Evolutionary conservation across 2,888 invertebrate genomes (phyloP).

Genomic region (Seladonia tumulorum): DNA sequence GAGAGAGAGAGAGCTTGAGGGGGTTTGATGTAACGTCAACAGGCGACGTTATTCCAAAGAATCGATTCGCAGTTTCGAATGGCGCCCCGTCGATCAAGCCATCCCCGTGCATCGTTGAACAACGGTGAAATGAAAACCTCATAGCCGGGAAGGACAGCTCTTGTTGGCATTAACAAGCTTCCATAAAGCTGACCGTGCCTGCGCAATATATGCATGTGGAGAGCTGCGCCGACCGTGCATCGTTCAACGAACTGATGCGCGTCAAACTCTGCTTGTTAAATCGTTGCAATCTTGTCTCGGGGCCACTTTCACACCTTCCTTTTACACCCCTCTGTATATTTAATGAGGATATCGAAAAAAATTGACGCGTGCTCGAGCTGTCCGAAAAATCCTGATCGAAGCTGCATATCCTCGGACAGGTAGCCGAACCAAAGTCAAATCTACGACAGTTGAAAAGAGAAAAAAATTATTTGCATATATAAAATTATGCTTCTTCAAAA

Average conservation of each 20-base stretch:
- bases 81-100: conserved; percentile 39
- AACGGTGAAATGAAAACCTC: conserved; percentile 54
- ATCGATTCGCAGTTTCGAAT: conserved; percentile 37
- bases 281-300: conserved; percentile 15
- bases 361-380: background rate
- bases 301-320: background rate
- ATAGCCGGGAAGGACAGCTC: conserved; percentile 33
- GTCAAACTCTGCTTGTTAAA: conserved; percentile 28
- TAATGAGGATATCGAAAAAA: background rate
- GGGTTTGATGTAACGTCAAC: conserved; percentile 29
- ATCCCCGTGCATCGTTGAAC: conserved; percentile 29
- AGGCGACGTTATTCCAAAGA: conserved; percentile 40
- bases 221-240: background rate
- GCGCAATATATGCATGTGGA: background rate
- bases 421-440: background rate
- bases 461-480: background rate
- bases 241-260: conserved; percentile 27
- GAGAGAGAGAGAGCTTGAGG: background rate
- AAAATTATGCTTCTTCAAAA: background rate
- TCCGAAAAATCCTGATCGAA: background rate
- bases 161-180: conserved; percentile 62
- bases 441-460: background rate
- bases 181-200: conserved; percentile 57
- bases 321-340: background rate
- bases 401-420: background rate